Evolutionary conservation across 30 jellyfish, hydroid and myxozoan species (phyloP).

Genomic region (Hydractinia symbiolongicarpus): DNA sequence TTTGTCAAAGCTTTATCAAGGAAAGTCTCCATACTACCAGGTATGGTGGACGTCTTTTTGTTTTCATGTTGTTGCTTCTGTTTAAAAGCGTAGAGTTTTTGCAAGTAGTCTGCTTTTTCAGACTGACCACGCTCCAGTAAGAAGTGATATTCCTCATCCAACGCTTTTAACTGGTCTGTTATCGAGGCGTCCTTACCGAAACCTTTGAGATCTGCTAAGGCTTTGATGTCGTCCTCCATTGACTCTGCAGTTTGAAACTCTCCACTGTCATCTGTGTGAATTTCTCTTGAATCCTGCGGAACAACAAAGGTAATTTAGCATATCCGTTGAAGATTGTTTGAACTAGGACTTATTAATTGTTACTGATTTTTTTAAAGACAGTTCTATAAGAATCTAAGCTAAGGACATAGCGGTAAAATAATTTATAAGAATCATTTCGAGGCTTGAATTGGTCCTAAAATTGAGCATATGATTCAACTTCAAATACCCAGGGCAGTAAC

Average conservation of each 20-base stretch:
- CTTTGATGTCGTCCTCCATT: constrained; percentile 64
- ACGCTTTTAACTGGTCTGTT: constrained; percentile 53
- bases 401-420: no score
- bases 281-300: neutral
- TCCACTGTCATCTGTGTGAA: neutral
- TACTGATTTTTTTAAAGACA: no score
- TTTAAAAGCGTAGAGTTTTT: constrained; percentile 62
- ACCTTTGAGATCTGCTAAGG: constrained; percentile 49
- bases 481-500: no score
- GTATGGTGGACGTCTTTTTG: neutral
- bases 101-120: constrained; percentile 79
- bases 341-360: neutral
- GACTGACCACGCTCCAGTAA: constrained; percentile 54
- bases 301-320: neutral
- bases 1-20: constrained; percentile 54
- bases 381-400: no score
- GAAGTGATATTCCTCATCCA: constrained; percentile 68
- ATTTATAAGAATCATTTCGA: no score
- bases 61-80: constrained; percentile 36
- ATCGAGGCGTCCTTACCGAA: constrained; percentile 33
- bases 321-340: neutral
- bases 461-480: no score
- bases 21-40: constrained; percentile 20
- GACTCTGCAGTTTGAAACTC: constrained; percentile 59
- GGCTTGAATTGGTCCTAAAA: no score